Base-by-base conservation (phyloP, 2,113 vertebrate genomes). In the Anguilla japonica region DNA sequence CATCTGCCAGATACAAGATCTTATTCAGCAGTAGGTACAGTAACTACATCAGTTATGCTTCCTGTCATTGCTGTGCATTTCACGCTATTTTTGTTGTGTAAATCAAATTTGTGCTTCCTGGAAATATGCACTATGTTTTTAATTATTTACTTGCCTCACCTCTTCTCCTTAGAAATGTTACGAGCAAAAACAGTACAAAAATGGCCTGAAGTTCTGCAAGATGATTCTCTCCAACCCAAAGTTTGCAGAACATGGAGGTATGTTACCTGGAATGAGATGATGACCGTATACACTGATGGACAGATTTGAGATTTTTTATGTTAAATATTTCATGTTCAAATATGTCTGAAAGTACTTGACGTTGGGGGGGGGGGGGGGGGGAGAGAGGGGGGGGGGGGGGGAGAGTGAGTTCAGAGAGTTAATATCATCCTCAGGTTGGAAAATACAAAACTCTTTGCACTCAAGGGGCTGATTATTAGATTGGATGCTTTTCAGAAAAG, bases 131-230 rank as follows among this genome's bases (percentile, higher is more conserved):
- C 71, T 4, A 9, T 5, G n/a, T 29, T 75, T 75, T 75, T 2
- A 75, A 29, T 29, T n/a, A n/a, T 11, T 75, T 3, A 0, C 26
- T n/a, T 75, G 71, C 71, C n/a, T 84, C 22, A 11, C 11, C 1
- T 80, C 50, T 39, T 75, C 71, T 88, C 78, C 89, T 57, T 67
- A 99, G 98, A 97, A 98, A 95, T 99, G 98, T 96, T 99, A 99
- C 1, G 98, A 99, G 93, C 98, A 99, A 93, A 99, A 99, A 92
- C 98, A 99, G 91, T 99, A 99, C 95, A 97, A 98, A 97, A 99
- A 99, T 94, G 98, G 98, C 85, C 95, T 99, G 93, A 99, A 99
- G 95, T 99, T 99, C 94, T 99, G 98, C 95, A 99, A 99, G 93
- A 98, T 99, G 93, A 99, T 99, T 91, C 97, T 99, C 91, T 98